Evolutionary conservation across 1,140 invertebrate genomes (phyloP), one percentile per base, ranked within the genome.

Genomic region (Asobara japonica): DNA sequence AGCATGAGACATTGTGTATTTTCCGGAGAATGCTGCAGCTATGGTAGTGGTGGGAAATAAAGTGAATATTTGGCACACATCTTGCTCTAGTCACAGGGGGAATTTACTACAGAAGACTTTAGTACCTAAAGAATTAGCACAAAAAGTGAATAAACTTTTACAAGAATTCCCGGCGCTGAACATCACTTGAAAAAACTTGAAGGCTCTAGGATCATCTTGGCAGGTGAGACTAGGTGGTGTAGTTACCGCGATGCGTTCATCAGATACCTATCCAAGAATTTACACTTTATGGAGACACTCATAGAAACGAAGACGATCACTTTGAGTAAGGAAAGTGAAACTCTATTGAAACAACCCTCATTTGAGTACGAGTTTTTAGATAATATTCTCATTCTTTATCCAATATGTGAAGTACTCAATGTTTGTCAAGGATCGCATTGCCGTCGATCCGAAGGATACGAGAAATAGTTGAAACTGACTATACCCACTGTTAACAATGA

Each of bases 1-100:
- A n/a, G n/a, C n/a, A n/a, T n/a, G n/a, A n/a, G n/a, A n/a, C n/a
- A n/a, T n/a, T n/a, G n/a, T n/a, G n/a, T n/a, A n/a, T n/a, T n/a
- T n/a, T n/a, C n/a, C n/a, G n/a, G n/a, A n/a, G n/a, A 68, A 76
- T 71, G 69, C 72, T 4, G 67, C 71, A 10, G 62, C 30, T 20
- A 76, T 76, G 51, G 60, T 66, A n/a, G 10, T 10, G 11, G 22
- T 51, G 48, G 48, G 48, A 22, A 51, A 51, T 22, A 25, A 51
- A 22, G 48, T 51, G 18, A 51, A 51, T 51, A 51, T 51, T 51
- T 51, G 48, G 48, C 48, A 51, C 22, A 22, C 48, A 51, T 20
- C 22, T 51, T 51, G 48, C 22, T 20, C 18, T 4, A 51, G 48
- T 20, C 48, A 51, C 22, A 51, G 48, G 18, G 48, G 18, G 16